A percentile compares a stretch with the other conserved stretches of the same genome.
These are phyloP conservation scores for Macrosteles quadrilineatus DNA, from an alignment of 1,140 invertebrate genomes.

Conservation along the genomic window DNA sequence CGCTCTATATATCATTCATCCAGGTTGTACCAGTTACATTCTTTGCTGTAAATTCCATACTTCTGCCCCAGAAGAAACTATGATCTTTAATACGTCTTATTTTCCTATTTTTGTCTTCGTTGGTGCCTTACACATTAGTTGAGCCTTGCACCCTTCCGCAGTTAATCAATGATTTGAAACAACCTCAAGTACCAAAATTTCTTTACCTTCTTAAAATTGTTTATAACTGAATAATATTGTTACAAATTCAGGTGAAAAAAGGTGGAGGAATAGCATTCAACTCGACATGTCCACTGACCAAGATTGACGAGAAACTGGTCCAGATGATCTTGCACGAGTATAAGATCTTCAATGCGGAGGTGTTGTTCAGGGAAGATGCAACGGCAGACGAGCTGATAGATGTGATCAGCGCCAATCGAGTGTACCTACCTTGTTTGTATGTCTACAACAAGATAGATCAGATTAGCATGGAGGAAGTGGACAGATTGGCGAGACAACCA, in stretches of 20 bases:
- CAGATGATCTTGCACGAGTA: conserved; percentile 99
- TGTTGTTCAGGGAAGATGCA: conserved; percentile 95
- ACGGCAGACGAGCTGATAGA: conserved; percentile 97
- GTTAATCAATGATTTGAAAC: too few relatives aligned
- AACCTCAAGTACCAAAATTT: too few relatives aligned
- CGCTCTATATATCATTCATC: too few relatives aligned
- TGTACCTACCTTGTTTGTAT: conserved; percentile 96
- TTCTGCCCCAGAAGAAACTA: too few relatives aligned
- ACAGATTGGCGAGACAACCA: conserved; percentile 87
- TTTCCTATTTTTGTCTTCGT: too few relatives aligned
- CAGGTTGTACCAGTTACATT: too few relatives aligned
- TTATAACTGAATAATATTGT: background rate
- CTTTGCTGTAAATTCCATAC: too few relatives aligned
- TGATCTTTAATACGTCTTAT: too few relatives aligned
- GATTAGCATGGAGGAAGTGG: conserved; percentile 98
- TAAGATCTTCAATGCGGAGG: conserved; percentile 99
- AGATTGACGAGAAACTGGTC: conserved; percentile 96
- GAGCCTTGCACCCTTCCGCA: too few relatives aligned
- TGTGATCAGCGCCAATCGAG: conserved; percentile 96
- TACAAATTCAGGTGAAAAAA: conserved; percentile 76
- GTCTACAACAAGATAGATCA: conserved; percentile 99
- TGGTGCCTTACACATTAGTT: too few relatives aligned
- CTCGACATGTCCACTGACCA: conserved; percentile 90
- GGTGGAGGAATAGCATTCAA: conserved; percentile 99
- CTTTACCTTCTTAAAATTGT: too few relatives aligned